Percentiles rank a stretch among this genome's conserved stretches.
Conservation (phyloP, 64 coral and sea anemone genomes). For the Acropora tenuis region DNA sequence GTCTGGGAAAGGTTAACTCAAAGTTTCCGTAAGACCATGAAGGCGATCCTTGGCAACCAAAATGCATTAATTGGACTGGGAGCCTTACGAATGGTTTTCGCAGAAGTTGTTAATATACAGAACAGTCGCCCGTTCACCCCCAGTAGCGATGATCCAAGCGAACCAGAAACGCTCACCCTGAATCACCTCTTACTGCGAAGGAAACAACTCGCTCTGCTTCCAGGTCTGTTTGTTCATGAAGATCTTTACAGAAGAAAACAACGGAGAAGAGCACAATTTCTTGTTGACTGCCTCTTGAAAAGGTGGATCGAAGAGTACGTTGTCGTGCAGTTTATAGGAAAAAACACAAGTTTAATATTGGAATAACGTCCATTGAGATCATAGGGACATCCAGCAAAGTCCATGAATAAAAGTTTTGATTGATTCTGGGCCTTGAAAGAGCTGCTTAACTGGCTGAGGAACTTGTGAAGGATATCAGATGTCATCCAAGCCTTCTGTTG, state of each 20-base stretch:
- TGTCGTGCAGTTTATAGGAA: too few species aligned
- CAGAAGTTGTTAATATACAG: constrained; percentile 33
- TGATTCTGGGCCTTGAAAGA: too few species aligned
- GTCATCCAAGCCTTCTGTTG: too few species aligned
- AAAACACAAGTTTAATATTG: too few species aligned
- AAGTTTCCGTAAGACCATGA: constrained; percentile 33
- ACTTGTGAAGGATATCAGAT: too few species aligned
- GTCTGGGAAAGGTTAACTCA: not conserved
- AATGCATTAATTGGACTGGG: constrained; percentile 7
- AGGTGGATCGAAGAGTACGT: too few species aligned
- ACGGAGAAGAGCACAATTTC: constrained; percentile 16
- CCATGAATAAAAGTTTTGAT: too few species aligned
- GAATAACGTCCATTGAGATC: too few species aligned
- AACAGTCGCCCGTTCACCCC: too few species aligned
- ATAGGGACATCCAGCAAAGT: too few species aligned
- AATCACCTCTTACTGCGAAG: constrained; percentile 11
- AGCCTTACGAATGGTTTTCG: constrained; percentile 50
- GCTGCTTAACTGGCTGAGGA: too few species aligned
- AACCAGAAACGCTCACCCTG: not conserved
- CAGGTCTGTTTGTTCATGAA: constrained; percentile 12
- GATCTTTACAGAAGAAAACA: constrained; percentile 30
- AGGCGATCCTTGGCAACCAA: constrained; percentile 27
- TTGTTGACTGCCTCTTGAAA: too few species aligned
- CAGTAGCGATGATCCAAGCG: not conserved
- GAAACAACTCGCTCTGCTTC: not conserved